Percentiles rank a stretch among this genome's conserved stretches.
These are phyloP conservation scores for Andrena haemorrhoa DNA, from an alignment of 2,888 invertebrate species.

Conservation along the genomic window DNA sequence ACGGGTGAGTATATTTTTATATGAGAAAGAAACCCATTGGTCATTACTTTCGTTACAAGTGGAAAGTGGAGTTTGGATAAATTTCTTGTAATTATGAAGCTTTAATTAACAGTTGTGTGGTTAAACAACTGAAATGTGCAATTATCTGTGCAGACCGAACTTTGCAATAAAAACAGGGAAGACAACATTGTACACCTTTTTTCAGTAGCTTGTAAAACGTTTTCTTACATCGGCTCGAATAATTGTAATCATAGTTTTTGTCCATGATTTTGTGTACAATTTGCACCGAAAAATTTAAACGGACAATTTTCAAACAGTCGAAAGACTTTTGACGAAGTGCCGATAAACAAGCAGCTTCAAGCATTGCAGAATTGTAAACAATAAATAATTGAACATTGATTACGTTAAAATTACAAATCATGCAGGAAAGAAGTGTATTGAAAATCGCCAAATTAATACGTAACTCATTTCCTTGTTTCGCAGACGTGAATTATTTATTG, in stretches of 20 bases:
- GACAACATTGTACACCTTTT: slow-evolving; percentile 27
- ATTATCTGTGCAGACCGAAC: slow-evolving; percentile 66
- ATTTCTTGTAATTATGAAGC: not conserved
- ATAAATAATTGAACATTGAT: slow-evolving; percentile 35
- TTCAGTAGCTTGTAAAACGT: slow-evolving; percentile 25
- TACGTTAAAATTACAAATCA: not conserved
- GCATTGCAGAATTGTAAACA: slow-evolving; percentile 19
- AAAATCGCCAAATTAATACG: not conserved
- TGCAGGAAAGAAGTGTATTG: not conserved
- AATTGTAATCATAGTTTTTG: no score
- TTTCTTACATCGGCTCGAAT: not conserved
- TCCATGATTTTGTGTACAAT: not conserved
- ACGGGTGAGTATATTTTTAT: not conserved
- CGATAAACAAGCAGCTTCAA: not conserved
- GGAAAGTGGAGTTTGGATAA: not conserved
- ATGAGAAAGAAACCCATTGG: not conserved
- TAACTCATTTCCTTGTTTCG: not conserved
- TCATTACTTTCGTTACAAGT: not conserved
- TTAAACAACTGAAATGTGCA: slow-evolving; percentile 25
- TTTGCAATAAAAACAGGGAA: slow-evolving; percentile 51
- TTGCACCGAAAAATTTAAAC: not conserved
- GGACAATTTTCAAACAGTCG: not conserved
- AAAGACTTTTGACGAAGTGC: not conserved
- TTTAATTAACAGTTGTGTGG: not conserved
- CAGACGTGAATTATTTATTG: slow-evolving; percentile 43